Conservation (phyloP, 2,888 invertebrate species). For the Drosophila lutescens region DNA sequence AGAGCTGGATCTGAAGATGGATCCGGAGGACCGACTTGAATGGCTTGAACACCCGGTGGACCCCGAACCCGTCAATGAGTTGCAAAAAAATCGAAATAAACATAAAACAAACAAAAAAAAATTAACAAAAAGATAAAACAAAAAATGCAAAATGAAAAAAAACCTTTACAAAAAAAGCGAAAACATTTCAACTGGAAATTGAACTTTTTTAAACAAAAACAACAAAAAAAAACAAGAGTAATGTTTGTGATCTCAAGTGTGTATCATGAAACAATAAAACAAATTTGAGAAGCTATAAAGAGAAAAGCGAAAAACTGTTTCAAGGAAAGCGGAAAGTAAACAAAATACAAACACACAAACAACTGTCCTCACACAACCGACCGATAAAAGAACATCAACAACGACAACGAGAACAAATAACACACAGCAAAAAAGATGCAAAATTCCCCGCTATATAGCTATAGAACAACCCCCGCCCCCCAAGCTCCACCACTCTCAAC, state of each 20-base stretch:
- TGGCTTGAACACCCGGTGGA: constrained; percentile 51
- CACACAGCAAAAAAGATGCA: constrained; percentile 65
- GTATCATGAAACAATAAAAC: constrained; percentile 76
- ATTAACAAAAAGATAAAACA: constrained; percentile 49
- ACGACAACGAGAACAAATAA: constrained; percentile 41
- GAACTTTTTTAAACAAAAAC: constrained; percentile 70
- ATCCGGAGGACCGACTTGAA: constrained; percentile 39
- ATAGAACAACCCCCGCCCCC: constrained; percentile 1
- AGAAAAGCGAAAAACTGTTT: constrained; percentile 39
- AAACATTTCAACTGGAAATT: constrained; percentile 65
- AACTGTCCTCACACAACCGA: constrained; percentile 54
- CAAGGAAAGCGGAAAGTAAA: constrained; percentile 34
- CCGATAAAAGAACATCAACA: constrained; percentile 40
- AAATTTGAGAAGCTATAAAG: constrained; percentile 67
- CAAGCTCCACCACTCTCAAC: constrained; percentile 45
- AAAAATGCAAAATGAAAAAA: constrained; percentile 68
- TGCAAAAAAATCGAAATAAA: constrained; percentile 52
- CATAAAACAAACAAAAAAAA: constrained; percentile 34
- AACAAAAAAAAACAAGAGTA: constrained; percentile 54
- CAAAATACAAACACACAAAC: constrained; percentile 36
- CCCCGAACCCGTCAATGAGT: constrained; percentile 69
- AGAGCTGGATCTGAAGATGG: constrained; percentile 32
- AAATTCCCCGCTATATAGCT: constrained; percentile 61
- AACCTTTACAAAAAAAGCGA: constrained; percentile 61
- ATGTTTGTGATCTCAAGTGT: constrained; percentile 83